Evolutionary conservation across 2,888 invertebrate species (phyloP), one percentile per base, ranked within the genome.

Genomic region (Steromphala cineraria): DNA sequence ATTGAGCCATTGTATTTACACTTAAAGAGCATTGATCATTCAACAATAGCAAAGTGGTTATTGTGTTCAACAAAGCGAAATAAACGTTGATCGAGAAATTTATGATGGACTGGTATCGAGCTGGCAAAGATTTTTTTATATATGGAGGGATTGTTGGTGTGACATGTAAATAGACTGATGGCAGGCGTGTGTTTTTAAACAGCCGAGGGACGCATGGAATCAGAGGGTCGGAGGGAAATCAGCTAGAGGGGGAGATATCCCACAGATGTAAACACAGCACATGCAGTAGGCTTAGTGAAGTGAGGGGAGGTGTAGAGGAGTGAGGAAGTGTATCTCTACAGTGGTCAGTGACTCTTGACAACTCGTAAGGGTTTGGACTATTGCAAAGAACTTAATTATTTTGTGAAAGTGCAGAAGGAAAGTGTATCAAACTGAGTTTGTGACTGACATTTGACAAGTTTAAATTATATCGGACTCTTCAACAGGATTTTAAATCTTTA

Each of bases 31-130:
- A 15, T 10, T 71, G 31, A 31, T 36, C 71, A 36, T 17, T 71
- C 40, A 71, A 71, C 71, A 71, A 71, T 31, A 71, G 31, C 71
- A 28, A 71, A 71, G 71, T 71, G 31, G 71, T 71, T 71, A 71
- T 71, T 36, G 4, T 71, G 71, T 40, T 71, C 36, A 19, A 36
- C 40, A 36, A 71, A 71, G 71, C 36, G 71, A 71, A 71, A 71
- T 71, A 71, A 71, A 71, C 36, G 71, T 17, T 19, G 71, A 71
- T 71, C 36, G 40, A 31, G 71, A 71, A n/a, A 71, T 71, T 31
- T 31, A 36, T 71, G 71, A 71, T 71, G 71, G 71, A 40, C 71
- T 31, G 10, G 40, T 40, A 71, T 71, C 36, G 71, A 71, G 40
- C 71, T n/a, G 71, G 36, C 36, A 71, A 71, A 36, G 40, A 71